A percentile compares a stretch with the other conserved stretches of the same genome.
Conservation (phyloP, 2,888 invertebrate species). For the Ochropleura leucogaster region DNA sequence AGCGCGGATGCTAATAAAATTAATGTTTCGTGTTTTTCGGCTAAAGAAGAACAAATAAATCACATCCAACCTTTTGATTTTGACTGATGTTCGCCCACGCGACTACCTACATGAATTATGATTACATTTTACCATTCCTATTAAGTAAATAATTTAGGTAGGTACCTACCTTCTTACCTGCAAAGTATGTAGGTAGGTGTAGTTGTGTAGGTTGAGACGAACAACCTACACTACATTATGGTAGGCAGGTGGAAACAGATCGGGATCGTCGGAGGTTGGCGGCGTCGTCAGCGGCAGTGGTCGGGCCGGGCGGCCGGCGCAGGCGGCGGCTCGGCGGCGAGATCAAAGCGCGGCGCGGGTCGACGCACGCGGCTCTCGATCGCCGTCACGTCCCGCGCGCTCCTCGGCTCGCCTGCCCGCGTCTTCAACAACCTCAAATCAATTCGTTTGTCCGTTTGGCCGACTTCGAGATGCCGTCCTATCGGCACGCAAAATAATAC, state of each 20-base stretch:
- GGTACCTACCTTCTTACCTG: background rate
- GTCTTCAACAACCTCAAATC: constrained; percentile 70
- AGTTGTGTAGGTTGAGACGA: constrained; percentile 27
- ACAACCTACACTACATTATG: constrained; percentile 61
- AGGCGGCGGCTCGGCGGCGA: constrained; percentile 68
- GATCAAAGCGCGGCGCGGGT: constrained; percentile 87
- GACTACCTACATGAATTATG: constrained; percentile 10
- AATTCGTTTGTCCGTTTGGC: constrained; percentile 79
- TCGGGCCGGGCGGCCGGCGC: constrained; percentile 47
- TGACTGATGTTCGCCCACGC: constrained; percentile 32
- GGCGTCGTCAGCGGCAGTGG: constrained; percentile 68
- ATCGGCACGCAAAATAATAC: constrained; percentile 81
- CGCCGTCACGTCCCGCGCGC: constrained; percentile 73
- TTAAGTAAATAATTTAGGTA: background rate
- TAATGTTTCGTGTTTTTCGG: constrained; percentile 6
- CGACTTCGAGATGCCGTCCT: constrained; percentile 66
- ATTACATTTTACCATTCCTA: constrained; percentile 9
- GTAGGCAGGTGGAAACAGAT: constrained; percentile 70
- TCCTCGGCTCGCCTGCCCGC: constrained; percentile 64
- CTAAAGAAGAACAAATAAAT: constrained; percentile 41
- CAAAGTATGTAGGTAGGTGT: constrained; percentile 4
- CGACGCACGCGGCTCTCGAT: constrained; percentile 87
- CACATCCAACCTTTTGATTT: constrained; percentile 15
- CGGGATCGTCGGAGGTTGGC: constrained; percentile 68
- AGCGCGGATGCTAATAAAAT: constrained; percentile 19